Evolutionary conservation across 2,888 invertebrate species (phyloP), one percentile per base, ranked within the genome.

Genomic region (Hyles lineata): DNA sequence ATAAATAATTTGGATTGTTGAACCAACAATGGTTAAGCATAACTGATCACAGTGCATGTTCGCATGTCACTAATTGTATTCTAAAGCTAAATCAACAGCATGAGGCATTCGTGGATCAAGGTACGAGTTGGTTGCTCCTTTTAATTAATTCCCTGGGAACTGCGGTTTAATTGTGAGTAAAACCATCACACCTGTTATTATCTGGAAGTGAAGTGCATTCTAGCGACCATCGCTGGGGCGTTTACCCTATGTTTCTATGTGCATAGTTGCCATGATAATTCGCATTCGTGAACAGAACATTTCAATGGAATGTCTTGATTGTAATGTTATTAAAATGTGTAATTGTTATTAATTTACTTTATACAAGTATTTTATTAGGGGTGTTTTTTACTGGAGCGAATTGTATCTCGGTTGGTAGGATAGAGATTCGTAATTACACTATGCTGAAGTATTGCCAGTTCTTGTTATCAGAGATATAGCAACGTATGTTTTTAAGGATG

Each of bases 81-180:
- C 25, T 63, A 50, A 70, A 50, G 71, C 70, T 59, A 72, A 70
- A 63, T 71, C 72, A 76, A 74, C 73, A 55, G 71, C 55, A 74
- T 75, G 71, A 63, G 72, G 73, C 74, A 75, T 76, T 76, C 75
- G 52, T 75, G 59, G 73, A 55, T 70, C 32, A 58, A 50, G 84
- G 87, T 89, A 87, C 82, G 79, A 83, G 52, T 79, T 82, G 87
- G 84, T 82, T 89, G 89, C 85, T 79, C 83, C 79, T 83, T 83
- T 85, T 92, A 91, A 92, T 91, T 88, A 85, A 77, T 79, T 83
- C 83, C 83, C 86, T 89, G 91, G 83, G 90, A 90, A 91, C 82
- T 77, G 78, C 77, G 76, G 76, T 79, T 83, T 91, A 90, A 91
- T 91, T 89, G 85, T 82, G 77, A 79, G 83, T 78, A 83, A 81